Base-by-base conservation (phyloP, 92 coral and sea anemone genomes). In the Chrysogorgia sp. region DNA sequence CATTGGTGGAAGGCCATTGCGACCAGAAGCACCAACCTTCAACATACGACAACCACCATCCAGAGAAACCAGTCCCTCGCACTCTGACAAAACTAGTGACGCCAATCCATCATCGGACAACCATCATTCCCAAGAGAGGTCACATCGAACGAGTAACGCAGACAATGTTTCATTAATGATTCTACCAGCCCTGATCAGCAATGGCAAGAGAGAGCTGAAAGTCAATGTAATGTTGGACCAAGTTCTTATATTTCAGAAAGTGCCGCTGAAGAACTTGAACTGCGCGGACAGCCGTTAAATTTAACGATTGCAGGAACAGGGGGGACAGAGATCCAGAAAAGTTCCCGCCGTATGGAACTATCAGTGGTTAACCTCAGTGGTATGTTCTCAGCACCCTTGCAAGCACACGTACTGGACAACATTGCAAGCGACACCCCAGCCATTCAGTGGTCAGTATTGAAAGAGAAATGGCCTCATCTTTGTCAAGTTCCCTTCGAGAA, bases 371-470 rank as follows among this genome's bases (percentile, higher is more conserved):
- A 55, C 64, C 58, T 75, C 19, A 48, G 72, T 25, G 82, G 60
- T 15, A 65, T 0, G 0, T 83, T 83, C 6, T 75, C 77, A 56
- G 60, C 71, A 2, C 60, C 63, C 7, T 37, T 84, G 45, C 63
- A 67, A 67, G 79, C 83, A 0, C 52, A 58, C 28, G 86, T 76
- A 17, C 67, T 86, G 29, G 82, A 82, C 31, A 63, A 82, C 61
- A 86, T 76, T 34, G 56, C 84, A 9, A 71, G 90, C 31, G 71
- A 77, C 34, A 86, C 90, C 4, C 86, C 84, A 48, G 90, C 86
- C 33, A 35, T 86, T 17, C 34, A 67, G 66, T 86, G 90, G 80
- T 81, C 83, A 7, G 90, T 74, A 31, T 81, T 86, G 72, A 86
- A 81, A 30, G 49, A 34, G 2, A 82, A 81, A 19, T 81, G 83